phyloP scores from a whole-genome alignment of 23 tunicate species.

The Ascidia mentula region DNA sequence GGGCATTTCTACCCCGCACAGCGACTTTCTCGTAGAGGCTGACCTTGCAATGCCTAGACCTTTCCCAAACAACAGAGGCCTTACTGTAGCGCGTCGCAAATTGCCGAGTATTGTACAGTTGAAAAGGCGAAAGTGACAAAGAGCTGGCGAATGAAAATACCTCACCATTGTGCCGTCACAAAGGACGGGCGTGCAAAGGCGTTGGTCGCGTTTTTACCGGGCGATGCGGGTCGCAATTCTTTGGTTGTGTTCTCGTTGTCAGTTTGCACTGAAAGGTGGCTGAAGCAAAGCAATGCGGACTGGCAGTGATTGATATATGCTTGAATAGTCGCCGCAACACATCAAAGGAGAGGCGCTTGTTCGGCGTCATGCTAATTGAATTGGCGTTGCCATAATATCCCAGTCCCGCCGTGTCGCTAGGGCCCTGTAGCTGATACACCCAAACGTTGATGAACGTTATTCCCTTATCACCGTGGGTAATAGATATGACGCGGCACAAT shows the following conservation, averaged over 20 bases:
- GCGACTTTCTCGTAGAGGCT: no score
- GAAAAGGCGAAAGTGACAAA: not conserved
- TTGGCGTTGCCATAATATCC: not conserved
- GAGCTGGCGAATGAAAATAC: not conserved
- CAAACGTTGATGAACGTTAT: no score
- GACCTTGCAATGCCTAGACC: not conserved
- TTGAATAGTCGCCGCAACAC: not conserved
- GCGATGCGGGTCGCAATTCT: not conserved
- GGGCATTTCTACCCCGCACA: no score
- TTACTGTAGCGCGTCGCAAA: no score
- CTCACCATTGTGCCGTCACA: not conserved
- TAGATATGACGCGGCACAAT: no score
- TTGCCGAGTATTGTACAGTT: no score
- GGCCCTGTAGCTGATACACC: no score
- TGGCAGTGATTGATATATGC: not conserved
- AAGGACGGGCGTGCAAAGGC: not conserved
- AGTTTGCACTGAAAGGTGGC: slow-evolving; percentile 1
- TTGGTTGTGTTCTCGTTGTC: not conserved
- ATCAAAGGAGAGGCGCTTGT: not conserved
- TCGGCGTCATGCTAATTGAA: not conserved
- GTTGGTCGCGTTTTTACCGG: not conserved
- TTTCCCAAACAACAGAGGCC: not conserved
- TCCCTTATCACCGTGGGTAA: no score
- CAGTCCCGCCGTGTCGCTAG: no score
- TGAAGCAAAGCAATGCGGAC: not conserved